Percentiles rank a stretch among this genome's conserved stretches.
These are phyloP conservation scores for Apis cerana DNA, from an alignment of 1,140 invertebrate species.

Conservation along the genomic window DNA sequence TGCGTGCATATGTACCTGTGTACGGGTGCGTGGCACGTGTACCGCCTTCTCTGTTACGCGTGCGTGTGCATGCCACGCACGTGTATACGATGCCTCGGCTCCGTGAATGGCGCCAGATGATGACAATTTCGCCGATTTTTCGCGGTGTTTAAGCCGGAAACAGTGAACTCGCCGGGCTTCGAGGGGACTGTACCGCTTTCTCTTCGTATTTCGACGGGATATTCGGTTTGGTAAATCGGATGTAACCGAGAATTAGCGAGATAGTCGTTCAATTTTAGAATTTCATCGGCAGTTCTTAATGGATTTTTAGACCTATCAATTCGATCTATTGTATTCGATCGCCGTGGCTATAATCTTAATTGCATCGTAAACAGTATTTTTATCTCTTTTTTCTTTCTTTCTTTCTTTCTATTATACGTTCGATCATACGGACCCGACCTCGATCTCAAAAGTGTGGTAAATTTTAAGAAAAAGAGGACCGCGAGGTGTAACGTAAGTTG, in stretches of 20 bases:
- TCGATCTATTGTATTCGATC: too few species aligned
- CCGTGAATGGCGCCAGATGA: slow-evolving; percentile 49
- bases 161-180: not conserved
- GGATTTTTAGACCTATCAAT: too few species aligned
- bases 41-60: slow-evolving; percentile 49
- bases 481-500: not conserved
- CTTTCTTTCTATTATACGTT: too few species aligned
- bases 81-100: slow-evolving; percentile 9
- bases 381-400: too few species aligned
- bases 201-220: not conserved
- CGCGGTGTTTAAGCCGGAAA: slow-evolving; percentile 5
- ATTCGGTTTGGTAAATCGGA: not conserved
- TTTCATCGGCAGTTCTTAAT: too few species aligned
- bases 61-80: slow-evolving; percentile 53
- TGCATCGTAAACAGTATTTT: too few species aligned
- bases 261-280: not conserved
- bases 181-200: too few species aligned
- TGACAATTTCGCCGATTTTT: slow-evolving; percentile 38
- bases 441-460: not conserved
- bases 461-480: not conserved
- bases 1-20: slow-evolving; percentile 37
- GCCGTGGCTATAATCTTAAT: too few species aligned
- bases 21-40: slow-evolving; percentile 56
- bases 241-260: not conserved
- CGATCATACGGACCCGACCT: too few species aligned